Conservation (phyloP, 1,140 invertebrate species). For the Drosophila littoralis region DNA sequence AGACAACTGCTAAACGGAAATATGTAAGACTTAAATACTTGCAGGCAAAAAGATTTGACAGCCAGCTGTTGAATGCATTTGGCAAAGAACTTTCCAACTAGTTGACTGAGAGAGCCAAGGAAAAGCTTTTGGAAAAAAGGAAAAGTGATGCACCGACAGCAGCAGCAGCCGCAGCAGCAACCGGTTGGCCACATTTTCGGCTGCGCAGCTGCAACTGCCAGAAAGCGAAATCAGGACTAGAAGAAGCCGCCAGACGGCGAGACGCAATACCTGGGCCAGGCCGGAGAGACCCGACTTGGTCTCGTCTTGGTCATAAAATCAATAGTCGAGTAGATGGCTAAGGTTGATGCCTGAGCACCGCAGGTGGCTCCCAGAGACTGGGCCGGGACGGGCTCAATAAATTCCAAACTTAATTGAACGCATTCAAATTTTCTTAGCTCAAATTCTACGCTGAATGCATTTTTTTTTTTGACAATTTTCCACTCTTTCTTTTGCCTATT, state of each 20-base stretch:
- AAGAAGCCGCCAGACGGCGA: constrained; percentile 31
- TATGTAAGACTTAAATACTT: constrained; percentile 46
- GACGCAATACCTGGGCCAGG: constrained; percentile 56
- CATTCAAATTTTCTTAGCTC: constrained; percentile 62
- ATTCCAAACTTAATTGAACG: constrained; percentile 72
- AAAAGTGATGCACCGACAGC: constrained; percentile 59
- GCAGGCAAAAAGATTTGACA: neutral
- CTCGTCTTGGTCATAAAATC: constrained; percentile 50
- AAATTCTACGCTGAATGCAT: constrained; percentile 67
- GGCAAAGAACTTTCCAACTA: constrained; percentile 74
- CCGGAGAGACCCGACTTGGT: constrained; percentile 21
- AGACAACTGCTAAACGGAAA: constrained; percentile 47
- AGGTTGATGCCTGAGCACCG: constrained; percentile 29
- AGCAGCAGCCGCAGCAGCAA: constrained; percentile 19
- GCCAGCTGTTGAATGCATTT: constrained; percentile 16
- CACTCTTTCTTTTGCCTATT: constrained; percentile 36
- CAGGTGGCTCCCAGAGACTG: constrained; percentile 49
- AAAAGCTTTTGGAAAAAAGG: constrained; percentile 59
- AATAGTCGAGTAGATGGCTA: constrained; percentile 21
- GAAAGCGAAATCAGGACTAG: constrained; percentile 78
- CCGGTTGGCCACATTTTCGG: constrained; percentile 50
- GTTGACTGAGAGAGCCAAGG: constrained; percentile 42
- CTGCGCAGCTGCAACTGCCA: constrained; percentile 36
- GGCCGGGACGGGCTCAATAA: constrained; percentile 52
- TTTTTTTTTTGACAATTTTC: constrained; percentile 49